Evolutionary conservation across 2,797 vertebrate genomes (phyloP).

Genomic region (Parambassis ranga): DNA sequence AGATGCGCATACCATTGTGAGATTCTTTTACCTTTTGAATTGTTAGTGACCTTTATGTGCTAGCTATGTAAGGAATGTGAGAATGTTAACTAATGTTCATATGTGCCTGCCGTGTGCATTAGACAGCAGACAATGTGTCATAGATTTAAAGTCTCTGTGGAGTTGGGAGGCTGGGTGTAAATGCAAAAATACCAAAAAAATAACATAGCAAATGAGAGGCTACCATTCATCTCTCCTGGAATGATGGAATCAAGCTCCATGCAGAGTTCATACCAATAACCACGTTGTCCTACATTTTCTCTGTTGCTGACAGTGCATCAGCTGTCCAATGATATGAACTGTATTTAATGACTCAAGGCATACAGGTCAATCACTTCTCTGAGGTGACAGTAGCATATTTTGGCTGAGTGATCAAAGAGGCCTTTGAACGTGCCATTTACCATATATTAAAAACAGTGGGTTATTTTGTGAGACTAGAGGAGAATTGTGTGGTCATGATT

Average conservation of each 20-base stretch:
- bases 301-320: constrained; percentile 11
- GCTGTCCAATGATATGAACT: constrained; percentile 28
- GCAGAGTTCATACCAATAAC: not conserved
- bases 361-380: constrained; percentile 19
- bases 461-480: constrained; percentile 31
- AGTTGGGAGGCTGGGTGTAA: constrained; percentile 47
- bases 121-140: constrained; percentile 53
- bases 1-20: constrained; percentile 3
- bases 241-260: not conserved
- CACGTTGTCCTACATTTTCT: not conserved
- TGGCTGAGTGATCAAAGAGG: constrained; percentile 31
- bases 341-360: constrained; percentile 30
- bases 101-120: constrained; percentile 49
- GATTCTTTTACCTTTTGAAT: constrained; percentile 37
- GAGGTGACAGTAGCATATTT: constrained; percentile 41
- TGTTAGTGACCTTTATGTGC: constrained; percentile 61
- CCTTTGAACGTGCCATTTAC: constrained; percentile 46
- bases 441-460: constrained; percentile 48
- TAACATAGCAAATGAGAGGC: constrained; percentile 48
- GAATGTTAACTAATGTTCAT: constrained; percentile 46
- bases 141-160: constrained; percentile 38
- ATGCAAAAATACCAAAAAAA: constrained; percentile 54
- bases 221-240: constrained; percentile 32
- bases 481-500: constrained; percentile 50
- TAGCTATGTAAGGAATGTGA: constrained; percentile 54